Conservation (phyloP, 2,888 invertebrate genomes). For the Tribolium freemani region DNA sequence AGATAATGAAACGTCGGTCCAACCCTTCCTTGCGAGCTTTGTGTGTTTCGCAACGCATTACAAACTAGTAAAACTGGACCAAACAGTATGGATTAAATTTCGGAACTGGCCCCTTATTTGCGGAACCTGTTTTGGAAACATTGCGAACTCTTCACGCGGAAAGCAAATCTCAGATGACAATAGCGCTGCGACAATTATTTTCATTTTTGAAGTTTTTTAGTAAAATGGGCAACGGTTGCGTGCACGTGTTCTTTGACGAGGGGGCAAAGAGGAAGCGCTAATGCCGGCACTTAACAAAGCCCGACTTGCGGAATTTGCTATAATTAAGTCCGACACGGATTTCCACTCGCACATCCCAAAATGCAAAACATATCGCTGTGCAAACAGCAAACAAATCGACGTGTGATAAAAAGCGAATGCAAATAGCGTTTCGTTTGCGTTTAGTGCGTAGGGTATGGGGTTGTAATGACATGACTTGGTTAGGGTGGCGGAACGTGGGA, state of each 20-base stretch:
- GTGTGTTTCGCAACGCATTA: slow-evolving; percentile 43
- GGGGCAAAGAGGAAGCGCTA: slow-evolving; percentile 17
- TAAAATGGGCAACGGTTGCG: slow-evolving; percentile 14
- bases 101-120: slow-evolving; percentile 48
- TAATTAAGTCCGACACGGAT: neutral
- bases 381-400: slow-evolving; percentile 26
- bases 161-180: slow-evolving; percentile 37
- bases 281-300: slow-evolving; percentile 10
- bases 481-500: slow-evolving; percentile 67
- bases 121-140: slow-evolving; percentile 53
- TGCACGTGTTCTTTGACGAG: slow-evolving; percentile 32
- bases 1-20: slow-evolving; percentile 27
- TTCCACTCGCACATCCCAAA: neutral
- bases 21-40: slow-evolving; percentile 30
- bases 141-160: slow-evolving; percentile 41
- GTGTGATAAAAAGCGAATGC: slow-evolving; percentile 53
- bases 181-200: slow-evolving; percentile 34
- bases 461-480: slow-evolving; percentile 62
- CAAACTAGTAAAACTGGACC: slow-evolving; percentile 50
- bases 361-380: neutral
- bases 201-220: neutral
- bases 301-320: neutral
- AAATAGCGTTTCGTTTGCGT: slow-evolving; percentile 50
- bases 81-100: slow-evolving; percentile 37
- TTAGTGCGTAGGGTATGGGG: slow-evolving; percentile 54